These are phyloP conservation scores for Candoia aspera DNA, from an alignment of 2,113 vertebrate species.

Conservation along the genomic window DNA sequence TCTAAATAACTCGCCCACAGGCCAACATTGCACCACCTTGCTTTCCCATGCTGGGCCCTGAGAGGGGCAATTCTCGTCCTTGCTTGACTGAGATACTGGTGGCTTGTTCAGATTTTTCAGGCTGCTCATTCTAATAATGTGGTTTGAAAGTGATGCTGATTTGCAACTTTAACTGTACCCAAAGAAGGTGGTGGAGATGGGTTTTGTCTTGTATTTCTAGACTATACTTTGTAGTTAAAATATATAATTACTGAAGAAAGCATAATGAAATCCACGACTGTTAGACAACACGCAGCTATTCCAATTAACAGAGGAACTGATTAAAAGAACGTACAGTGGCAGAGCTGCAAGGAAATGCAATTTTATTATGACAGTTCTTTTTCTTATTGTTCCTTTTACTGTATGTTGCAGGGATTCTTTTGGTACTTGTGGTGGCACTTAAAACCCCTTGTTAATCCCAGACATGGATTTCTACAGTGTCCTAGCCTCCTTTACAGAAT, in stretches of 20 bases:
- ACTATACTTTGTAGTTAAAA: conserved; percentile 60
- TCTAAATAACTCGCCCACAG: too few species aligned
- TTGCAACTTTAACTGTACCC: conserved; percentile 52
- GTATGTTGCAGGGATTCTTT: neutral
- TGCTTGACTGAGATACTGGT: neutral
- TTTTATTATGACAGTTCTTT: conserved; percentile 58
- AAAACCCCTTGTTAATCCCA: neutral
- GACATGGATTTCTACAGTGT: too few species aligned
- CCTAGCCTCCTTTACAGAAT: neutral
- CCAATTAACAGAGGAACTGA: conserved; percentile 64
- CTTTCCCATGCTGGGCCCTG: neutral
- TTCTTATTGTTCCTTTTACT: neutral
- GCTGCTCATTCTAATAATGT: conserved; percentile 28
- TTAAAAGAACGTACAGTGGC: conserved; percentile 68
- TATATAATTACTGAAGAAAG: conserved; percentile 68
- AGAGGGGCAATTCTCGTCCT: neutral
- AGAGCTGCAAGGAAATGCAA: conserved; percentile 58
- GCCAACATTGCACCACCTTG: neutral
- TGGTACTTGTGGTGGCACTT: neutral
- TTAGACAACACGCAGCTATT: conserved; percentile 65
- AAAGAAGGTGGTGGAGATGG: conserved; percentile 50
- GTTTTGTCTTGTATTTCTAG: conserved; percentile 47
- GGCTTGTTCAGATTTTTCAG: conserved; percentile 35
- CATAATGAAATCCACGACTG: conserved; percentile 63
- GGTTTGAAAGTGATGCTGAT: conserved; percentile 51